These are phyloP conservation scores for Epinephelus fuscoguttatus DNA, from an alignment of 2,113 vertebrate genomes.

Conservation along the genomic window DNA sequence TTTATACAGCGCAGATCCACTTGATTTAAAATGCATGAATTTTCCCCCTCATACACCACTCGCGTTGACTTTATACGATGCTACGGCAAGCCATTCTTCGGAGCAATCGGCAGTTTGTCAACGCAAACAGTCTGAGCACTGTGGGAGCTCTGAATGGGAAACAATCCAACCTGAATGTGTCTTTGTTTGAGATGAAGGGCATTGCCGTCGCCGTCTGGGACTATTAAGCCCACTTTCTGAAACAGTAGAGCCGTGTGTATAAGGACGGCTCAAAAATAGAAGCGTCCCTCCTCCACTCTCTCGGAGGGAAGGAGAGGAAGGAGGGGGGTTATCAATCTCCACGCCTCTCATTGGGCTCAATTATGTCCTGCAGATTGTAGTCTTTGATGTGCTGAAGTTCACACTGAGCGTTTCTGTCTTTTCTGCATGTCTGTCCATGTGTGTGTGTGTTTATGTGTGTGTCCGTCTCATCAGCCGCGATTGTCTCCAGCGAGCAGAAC, in stretches of 20 bases:
- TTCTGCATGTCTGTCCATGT: constrained; percentile 24
- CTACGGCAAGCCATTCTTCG: constrained; percentile 32
- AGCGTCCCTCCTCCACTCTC: constrained; percentile 58
- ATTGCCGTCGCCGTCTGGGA: constrained; percentile 80
- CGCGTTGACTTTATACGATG: constrained; percentile 23
- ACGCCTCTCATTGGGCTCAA: constrained; percentile 57
- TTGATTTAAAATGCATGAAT: constrained; percentile 71
- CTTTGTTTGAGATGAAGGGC: constrained; percentile 87
- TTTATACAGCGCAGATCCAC: constrained; percentile 44
- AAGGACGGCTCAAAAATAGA: constrained; percentile 83
- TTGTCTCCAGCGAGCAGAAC: constrained; percentile 97
- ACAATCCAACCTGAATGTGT: constrained; percentile 86
- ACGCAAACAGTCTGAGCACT: constrained; percentile 56
- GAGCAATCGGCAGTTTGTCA: constrained; percentile 73
- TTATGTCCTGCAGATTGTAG: constrained; percentile 57
- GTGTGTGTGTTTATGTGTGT: constrained; percentile 54
- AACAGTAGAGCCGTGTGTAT: constrained; percentile 80
- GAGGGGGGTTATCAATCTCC: constrained; percentile 60
- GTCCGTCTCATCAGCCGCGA: constrained; percentile 87
- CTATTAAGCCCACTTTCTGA: constrained; percentile 88
- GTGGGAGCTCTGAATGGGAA: constrained; percentile 69
- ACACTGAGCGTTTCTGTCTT: constrained; percentile 45
- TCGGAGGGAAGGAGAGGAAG: constrained; percentile 13
- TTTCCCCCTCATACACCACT: neutral
- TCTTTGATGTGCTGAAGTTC: constrained; percentile 49